Conservation (phyloP, 2,888 invertebrate genomes). For the Aphodius granarius region DNA sequence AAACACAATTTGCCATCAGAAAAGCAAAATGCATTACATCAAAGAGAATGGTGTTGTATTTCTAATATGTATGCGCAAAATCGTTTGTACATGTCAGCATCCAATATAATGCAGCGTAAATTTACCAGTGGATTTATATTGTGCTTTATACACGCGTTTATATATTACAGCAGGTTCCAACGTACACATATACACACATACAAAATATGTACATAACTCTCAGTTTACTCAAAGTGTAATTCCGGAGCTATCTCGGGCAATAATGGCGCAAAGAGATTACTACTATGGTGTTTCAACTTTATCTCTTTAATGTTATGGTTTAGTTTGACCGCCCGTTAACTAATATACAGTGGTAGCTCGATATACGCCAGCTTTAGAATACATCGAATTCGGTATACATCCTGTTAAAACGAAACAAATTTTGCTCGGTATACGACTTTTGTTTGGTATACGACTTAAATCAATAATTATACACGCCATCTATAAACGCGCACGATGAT, state of each 20-base stretch:
- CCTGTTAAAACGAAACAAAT: too few species aligned
- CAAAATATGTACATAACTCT: neutral
- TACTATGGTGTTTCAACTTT: too few species aligned
- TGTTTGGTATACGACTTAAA: too few species aligned
- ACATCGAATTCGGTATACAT: too few species aligned
- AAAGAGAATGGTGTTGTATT: neutral
- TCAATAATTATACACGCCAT: too few species aligned
- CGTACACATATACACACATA: too few species aligned
- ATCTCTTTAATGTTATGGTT: too few species aligned
- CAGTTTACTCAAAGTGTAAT: neutral
- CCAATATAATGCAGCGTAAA: conserved; percentile 9
- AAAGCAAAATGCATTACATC: neutral
- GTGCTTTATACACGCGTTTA: neutral
- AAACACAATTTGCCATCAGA: neutral
- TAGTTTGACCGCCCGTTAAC: too few species aligned
- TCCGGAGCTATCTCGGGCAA: neutral
- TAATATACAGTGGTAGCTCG: too few species aligned
- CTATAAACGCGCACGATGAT: too few species aligned
- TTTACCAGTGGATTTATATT: conserved; percentile 7
- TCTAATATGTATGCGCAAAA: neutral
- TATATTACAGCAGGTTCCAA: neutral
- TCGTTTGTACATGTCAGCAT: conserved; percentile 1
- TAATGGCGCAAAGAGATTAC: neutral
- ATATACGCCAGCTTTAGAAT: too few species aligned
- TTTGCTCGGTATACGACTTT: too few species aligned